phyloP scores from a whole-genome alignment of 2,888 invertebrate species.

The Mactromeris polynyma region DNA sequence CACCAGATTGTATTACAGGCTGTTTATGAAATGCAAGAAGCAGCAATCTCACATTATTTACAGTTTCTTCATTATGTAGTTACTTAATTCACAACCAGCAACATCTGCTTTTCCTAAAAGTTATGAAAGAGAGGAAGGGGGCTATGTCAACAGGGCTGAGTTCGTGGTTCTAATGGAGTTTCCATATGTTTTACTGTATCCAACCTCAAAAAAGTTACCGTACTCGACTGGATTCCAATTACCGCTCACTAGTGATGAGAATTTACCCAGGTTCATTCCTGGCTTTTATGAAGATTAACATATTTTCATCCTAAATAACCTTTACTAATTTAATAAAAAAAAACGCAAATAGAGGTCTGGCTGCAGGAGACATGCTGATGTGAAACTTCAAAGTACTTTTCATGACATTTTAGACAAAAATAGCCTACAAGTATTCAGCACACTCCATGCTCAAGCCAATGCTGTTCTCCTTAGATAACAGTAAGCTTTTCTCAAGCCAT shows the following conservation, averaged over 20 bases:
- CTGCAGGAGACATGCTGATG: neutral
- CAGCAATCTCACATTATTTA: constrained; percentile 51
- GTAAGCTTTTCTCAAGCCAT: too few relatives aligned
- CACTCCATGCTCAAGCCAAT: neutral
- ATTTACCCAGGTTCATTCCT: neutral
- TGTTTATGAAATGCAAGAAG: constrained; percentile 52
- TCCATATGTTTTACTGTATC: constrained; percentile 32
- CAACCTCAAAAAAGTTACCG: neutral
- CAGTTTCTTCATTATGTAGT: constrained; percentile 38
- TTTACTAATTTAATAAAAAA: neutral
- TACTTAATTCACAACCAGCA: constrained; percentile 19
- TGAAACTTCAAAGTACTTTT: constrained; percentile 6
- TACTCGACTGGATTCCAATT: constrained; percentile 18
- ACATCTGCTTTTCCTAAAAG: constrained; percentile 60
- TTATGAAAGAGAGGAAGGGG: constrained; percentile 55
- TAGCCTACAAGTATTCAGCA: neutral
- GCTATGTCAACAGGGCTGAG: constrained; percentile 53
- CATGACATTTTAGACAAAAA: neutral
- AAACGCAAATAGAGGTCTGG: neutral
- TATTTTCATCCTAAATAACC: constrained; percentile 15
- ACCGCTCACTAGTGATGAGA: constrained; percentile 4
- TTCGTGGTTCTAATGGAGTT: constrained; percentile 24
- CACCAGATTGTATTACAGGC: constrained; percentile 32
- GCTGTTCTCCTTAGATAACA: too few relatives aligned
- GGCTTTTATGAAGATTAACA: constrained; percentile 9